A percentile compares a stretch with the other conserved stretches of the same genome.
Evolutionary conservation across 2,888 invertebrate species (phyloP).

Genomic region (Colletes collaris): DNA sequence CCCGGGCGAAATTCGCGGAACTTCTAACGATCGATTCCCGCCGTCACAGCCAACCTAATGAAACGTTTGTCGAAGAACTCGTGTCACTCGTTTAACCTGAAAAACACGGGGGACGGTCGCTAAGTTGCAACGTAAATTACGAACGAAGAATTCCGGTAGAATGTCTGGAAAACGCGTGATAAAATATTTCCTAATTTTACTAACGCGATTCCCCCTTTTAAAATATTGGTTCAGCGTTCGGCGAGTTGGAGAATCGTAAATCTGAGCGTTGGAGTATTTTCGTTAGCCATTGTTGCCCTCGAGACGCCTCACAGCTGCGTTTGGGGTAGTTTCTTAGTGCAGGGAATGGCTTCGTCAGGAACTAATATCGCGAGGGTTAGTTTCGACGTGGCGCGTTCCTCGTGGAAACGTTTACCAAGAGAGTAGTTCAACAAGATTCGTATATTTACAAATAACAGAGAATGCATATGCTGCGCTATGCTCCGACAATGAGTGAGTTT

Average conservation of each 20-base stretch:
- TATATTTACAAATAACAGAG: neutral
- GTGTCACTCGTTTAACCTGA: slow-evolving; percentile 4
- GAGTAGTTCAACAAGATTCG: neutral
- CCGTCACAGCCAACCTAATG: neutral
- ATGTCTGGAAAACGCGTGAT: neutral
- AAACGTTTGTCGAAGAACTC: slow-evolving; percentile 22
- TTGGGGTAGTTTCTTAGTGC: too few species aligned
- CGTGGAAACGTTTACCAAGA: too few species aligned
- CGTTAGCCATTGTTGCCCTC: too few species aligned
- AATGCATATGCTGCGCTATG: neutral
- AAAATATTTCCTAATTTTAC: too few species aligned
- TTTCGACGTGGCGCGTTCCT: neutral
- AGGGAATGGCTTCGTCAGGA: neutral
- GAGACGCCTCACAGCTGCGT: too few species aligned
- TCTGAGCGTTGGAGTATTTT: too few species aligned
- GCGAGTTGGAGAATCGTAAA: too few species aligned
- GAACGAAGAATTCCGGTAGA: neutral
- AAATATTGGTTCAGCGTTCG: neutral
- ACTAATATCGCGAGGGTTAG: slow-evolving; percentile 1
- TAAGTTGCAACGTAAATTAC: slow-evolving; percentile 27
- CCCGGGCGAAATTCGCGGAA: slow-evolving; percentile 23
- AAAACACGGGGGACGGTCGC: slow-evolving; percentile 24
- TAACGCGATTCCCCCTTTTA: too few species aligned
- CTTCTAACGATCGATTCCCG: neutral
- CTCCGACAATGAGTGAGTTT: neutral